Base-by-base conservation (phyloP, 1,140 invertebrate genomes). In the Aphidius gifuensis region DNA sequence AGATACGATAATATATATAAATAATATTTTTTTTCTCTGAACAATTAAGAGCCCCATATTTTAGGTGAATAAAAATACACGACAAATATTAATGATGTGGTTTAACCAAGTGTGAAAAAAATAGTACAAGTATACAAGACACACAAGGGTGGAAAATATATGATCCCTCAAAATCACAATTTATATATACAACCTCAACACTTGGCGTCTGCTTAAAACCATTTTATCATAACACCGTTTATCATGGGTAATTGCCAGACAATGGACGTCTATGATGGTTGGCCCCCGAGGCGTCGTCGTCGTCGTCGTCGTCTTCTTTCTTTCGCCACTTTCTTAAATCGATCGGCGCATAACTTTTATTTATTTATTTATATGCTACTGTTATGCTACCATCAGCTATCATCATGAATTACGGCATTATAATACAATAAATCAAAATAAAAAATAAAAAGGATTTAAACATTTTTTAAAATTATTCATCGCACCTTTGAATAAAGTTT, bases 151-250 rank as follows among this genome's bases (percentile, higher is more conserved):
- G 4, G 23, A 32, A 32, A 32, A 32, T 32, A 32, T 32, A 62
- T 69, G 68, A 72, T 74, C 68, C 67, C 67, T 74, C 73, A 73
- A 73, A 67, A 64, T 64, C 58, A 62, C 64, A 64, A 68, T 64
- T 65, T 67, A 62, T 62, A 64, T 67, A 66, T 67, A 65, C 57
- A 49, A 50, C 51, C 53, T 60, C 58, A 39, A 39, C 54, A 40
- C 58, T 65, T 61, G 68, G 66, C 71, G 69, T 68, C 69, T 71
- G 68, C 69, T 65, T 32, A 32, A 32, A 68, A 11, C 9, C 70
- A 69, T 74, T 74, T 74, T 74, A 74, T 74, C 73, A 71, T 65
- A 60, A 59, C 65, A 67, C 69, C 72, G 72, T 74, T 74, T 73
- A 72, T 74, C 73, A 74, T 72, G 63, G 68, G 49, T 54, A 56